These are phyloP conservation scores for Arvicanthis niloticus DNA, from an alignment of 2,113 vertebrate genomes.

Conservation along the genomic window DNA sequence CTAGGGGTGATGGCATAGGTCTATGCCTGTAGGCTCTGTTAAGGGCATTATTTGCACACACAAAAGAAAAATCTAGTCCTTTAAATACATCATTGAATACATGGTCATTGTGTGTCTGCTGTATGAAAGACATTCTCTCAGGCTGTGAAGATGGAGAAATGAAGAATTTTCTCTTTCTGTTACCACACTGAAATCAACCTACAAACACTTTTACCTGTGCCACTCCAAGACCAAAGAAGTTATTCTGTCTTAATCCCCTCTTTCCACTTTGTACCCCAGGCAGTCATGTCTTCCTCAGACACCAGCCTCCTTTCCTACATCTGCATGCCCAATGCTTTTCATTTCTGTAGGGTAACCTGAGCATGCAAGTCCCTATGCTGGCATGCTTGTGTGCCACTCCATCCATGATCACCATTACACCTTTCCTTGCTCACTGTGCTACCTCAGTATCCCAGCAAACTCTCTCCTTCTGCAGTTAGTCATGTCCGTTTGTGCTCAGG, in stretches of 20 bases:
- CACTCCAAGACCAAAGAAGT: background rate
- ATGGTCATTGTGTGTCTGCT: background rate
- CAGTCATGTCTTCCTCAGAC: rapidly evolving
- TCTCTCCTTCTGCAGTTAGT: too few species aligned
- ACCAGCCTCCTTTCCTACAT: background rate
- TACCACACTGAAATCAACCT: rapidly evolving
- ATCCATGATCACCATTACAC: rapidly evolving
- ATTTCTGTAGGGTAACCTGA: background rate
- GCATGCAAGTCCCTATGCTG: too few species aligned
- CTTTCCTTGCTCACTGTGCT: rapidly evolving
- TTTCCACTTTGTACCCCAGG: background rate
- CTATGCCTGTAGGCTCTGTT: too few species aligned
- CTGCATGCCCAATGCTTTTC: background rate
- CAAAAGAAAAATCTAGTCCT: background rate
- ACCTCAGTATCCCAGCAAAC: background rate
- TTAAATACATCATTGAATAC: background rate
- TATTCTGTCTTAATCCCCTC: background rate
- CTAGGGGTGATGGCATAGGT: background rate
- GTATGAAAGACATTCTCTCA: background rate
- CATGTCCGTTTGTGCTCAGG: background rate
- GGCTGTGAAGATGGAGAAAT: background rate
- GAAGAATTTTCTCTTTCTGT: background rate
- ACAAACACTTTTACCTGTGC: background rate
- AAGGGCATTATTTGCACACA: background rate
- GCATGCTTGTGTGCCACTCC: rapidly evolving